These are phyloP conservation scores for Apus apus DNA, from an alignment of 2,113 vertebrate species.

Conservation along the genomic window DNA sequence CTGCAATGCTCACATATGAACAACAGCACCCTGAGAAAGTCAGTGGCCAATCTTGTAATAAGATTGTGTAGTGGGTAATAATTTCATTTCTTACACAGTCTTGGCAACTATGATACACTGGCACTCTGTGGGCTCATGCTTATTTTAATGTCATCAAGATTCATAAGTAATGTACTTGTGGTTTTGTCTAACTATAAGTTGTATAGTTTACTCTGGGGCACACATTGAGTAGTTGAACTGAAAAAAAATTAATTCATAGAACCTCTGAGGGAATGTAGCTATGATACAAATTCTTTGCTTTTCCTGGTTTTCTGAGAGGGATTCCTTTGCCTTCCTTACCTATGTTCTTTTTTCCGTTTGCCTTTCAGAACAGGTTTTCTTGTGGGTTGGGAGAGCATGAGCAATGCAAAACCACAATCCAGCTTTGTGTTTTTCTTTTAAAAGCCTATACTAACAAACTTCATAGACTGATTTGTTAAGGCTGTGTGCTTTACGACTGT, in stretches of 20 bases:
- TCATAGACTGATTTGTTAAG: background rate
- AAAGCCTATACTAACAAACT: background rate
- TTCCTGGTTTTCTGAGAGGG: background rate
- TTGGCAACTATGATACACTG: background rate
- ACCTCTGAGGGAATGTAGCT: background rate
- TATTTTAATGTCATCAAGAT: background rate
- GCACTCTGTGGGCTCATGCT: background rate
- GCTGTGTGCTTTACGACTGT: background rate
- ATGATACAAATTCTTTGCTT: background rate
- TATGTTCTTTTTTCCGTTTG: background rate
- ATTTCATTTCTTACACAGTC: slow-evolving; percentile 7
- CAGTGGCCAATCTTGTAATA: slow-evolving; percentile 27
- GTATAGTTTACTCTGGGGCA: background rate
- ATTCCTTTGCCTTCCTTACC: background rate
- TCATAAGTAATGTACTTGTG: background rate
- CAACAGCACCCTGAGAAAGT: slow-evolving; percentile 46
- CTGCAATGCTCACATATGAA: slow-evolving; percentile 67
- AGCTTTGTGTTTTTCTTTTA: background rate
- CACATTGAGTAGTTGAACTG: background rate
- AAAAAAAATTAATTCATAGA: background rate
- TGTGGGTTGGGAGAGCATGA: background rate
- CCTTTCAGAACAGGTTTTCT: background rate
- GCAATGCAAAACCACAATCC: background rate
- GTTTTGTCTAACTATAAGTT: background rate
- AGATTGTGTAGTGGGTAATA: background rate